Evolutionary conservation across 2,797 vertebrate genomes (phyloP).

Genomic region (Gadopsis bispinosus): DNA sequence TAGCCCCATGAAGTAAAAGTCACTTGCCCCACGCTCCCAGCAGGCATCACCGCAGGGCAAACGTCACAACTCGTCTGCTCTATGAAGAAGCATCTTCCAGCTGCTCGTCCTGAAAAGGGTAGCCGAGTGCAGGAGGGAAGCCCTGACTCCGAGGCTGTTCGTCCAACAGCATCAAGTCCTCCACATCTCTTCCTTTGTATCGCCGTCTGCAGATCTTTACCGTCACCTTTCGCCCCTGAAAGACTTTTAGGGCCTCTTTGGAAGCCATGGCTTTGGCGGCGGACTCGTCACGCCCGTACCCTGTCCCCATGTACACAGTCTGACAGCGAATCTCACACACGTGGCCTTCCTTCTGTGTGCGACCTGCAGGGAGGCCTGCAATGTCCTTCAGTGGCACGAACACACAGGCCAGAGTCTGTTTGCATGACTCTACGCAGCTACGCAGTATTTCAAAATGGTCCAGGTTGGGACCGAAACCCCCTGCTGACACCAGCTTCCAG

Average conservation of each 20-base stretch:
- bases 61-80: slow-evolving; percentile 2
- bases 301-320: slow-evolving; percentile 95
- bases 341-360: slow-evolving; percentile 94
- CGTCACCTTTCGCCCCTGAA: slow-evolving; percentile 95
- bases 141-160: slow-evolving; percentile 92
- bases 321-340: slow-evolving; percentile 97
- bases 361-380: slow-evolving; percentile 91
- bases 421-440: slow-evolving; percentile 92
- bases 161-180: slow-evolving; percentile 94
- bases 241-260: slow-evolving; percentile 95
- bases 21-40: neutral
- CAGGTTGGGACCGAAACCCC: slow-evolving; percentile 93
- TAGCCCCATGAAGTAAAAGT: slow-evolving; percentile 24
- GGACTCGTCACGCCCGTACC: slow-evolving; percentile 94
- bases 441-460: slow-evolving; percentile 94
- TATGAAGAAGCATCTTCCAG: slow-evolving; percentile 52
- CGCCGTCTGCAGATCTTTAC: slow-evolving; percentile 94
- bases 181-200: slow-evolving; percentile 92
- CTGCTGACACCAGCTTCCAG: slow-evolving; percentile 96
- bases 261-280: slow-evolving; percentile 95
- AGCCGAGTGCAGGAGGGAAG: slow-evolving; percentile 94
- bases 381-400: slow-evolving; percentile 96
- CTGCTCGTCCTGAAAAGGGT: slow-evolving; percentile 85
- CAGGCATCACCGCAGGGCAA: slow-evolving; percentile 7
- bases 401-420: slow-evolving; percentile 91